These are phyloP conservation scores for Drosophila ambigua DNA, from an alignment of 1,140 invertebrate species.

Conservation along the genomic window DNA sequence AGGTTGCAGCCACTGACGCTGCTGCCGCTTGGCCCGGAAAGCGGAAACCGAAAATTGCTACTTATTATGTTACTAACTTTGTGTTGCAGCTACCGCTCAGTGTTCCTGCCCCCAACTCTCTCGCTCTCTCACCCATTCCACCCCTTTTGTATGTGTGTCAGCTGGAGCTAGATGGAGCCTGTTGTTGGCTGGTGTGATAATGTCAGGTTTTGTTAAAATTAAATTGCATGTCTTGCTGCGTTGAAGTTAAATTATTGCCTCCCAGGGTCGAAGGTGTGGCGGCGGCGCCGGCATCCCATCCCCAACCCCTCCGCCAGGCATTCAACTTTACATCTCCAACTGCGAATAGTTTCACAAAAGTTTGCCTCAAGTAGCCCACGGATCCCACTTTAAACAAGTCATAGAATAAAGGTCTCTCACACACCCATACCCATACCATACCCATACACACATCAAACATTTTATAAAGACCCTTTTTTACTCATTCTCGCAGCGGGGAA, in stretches of 20 bases:
- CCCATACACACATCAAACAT: constrained; percentile 18
- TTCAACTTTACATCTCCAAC: constrained; percentile 49
- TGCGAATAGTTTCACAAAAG: constrained; percentile 45
- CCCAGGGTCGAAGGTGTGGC: constrained; percentile 61
- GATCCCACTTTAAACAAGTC: constrained; percentile 43
- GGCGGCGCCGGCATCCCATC: too few species aligned
- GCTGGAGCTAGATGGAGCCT: constrained; percentile 12
- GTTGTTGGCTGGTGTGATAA: constrained; percentile 77
- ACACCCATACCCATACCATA: constrained; percentile 3
- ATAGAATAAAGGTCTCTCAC: constrained; percentile 17
- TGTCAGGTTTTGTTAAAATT: constrained; percentile 82
- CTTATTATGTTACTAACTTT: constrained; percentile 82
- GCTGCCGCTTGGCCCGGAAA: constrained; percentile 69
- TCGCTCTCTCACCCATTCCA: not conserved
- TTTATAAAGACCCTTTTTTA: constrained; percentile 34
- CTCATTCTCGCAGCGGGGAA: constrained; percentile 42
- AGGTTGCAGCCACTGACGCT: constrained; percentile 69
- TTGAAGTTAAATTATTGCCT: constrained; percentile 79
- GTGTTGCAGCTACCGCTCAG: constrained; percentile 57
- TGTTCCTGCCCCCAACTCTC: constrained; percentile 2
- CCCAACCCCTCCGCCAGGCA: constrained; percentile 5
- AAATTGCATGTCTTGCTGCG: constrained; percentile 81
- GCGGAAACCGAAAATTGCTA: constrained; percentile 82
- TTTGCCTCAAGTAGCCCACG: constrained; percentile 21
- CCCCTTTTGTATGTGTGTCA: constrained; percentile 12